Percentiles rank a stretch among this genome's conserved stretches.
Evolutionary conservation across 1,140 invertebrate genomes (phyloP).

Genomic region (Zaprionus lachaisei): DNA sequence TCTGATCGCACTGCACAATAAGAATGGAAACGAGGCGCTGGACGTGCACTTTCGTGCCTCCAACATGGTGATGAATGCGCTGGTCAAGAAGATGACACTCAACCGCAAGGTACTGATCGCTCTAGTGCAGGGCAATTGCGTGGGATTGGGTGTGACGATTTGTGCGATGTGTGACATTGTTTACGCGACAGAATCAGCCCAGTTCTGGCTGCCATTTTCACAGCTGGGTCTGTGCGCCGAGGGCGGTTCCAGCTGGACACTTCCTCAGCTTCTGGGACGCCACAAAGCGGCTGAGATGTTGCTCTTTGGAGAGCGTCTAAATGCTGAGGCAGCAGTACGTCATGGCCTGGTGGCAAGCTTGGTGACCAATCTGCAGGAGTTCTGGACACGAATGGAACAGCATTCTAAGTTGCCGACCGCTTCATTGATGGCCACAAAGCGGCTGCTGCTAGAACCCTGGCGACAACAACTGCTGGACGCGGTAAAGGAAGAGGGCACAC

Average conservation of each 20-base stretch:
- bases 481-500: constrained; percentile 44
- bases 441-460: constrained; percentile 79
- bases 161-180: constrained; percentile 95
- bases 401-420: constrained; percentile 85
- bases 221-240: constrained; percentile 92
- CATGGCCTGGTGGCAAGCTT: constrained; percentile 90
- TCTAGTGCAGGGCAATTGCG: constrained; percentile 96
- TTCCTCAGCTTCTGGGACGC: constrained; percentile 92
- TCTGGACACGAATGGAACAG: constrained; percentile 86
- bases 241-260: constrained; percentile 93
- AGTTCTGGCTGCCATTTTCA: constrained; percentile 94
- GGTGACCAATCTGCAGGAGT: constrained; percentile 86
- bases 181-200: constrained; percentile 93
- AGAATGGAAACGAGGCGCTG: constrained; percentile 39
- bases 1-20: constrained; percentile 19
- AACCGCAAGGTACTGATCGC: constrained; percentile 96
- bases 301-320: constrained; percentile 91
- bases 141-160: constrained; percentile 94
- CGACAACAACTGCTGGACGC: constrained; percentile 42
- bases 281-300: constrained; percentile 92
- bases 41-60: constrained; percentile 56
- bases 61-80: constrained; percentile 86
- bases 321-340: constrained; percentile 89
- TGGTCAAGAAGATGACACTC: constrained; percentile 92
- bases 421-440: constrained; percentile 87